Evolutionary conservation across 2,113 vertebrate species (phyloP), one percentile per base, ranked within the genome.

Genomic region (Tragelaphus buxtoni): DNA sequence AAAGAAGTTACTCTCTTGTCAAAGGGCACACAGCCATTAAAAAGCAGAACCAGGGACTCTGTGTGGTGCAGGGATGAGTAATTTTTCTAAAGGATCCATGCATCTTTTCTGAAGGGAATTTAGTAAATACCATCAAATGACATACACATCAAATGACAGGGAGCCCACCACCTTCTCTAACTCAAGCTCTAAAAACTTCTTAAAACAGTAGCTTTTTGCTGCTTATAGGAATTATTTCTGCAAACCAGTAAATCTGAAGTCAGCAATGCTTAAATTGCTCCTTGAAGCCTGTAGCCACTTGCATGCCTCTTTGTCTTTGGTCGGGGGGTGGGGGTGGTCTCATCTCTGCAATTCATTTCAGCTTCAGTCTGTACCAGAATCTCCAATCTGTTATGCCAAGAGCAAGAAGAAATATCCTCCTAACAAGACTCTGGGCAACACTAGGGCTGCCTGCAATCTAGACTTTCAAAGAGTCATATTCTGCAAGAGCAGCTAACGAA

Each of bases 401-500:
- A 95, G 96, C 82, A 90, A 95, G 88, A 97, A 95, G 90, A 92
- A 93, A 92, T 80, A 61, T 88, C 63, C 84, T 92, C 92, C 90
- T 97, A 97, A 96, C 96, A 97, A 96, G 97, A 96, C 90, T 89
- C 95, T 82, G 93, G 84, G 91, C 84, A 85, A 81, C 28, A 0
- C 76, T 51, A 72, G 60, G 49, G 83, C 95, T 86, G 93, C 55
- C 91, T 77, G 80, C 94, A 30, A 87, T 39, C 92, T 24, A 47
- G 45, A 47, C 69, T 93, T 95, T 65, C 93, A 77, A 90, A 96
- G 79, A 97, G 47, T 79, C 88, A 60, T 26, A 95, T 94, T 81
- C 92, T 95, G 97, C 96, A 80, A 51, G 45, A 90, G 69, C 83
- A 95, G 81, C 92, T 97, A 96, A 97, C 1, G 28, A 98, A 97